These are phyloP conservation scores for Poeciliopsis turrubarensis DNA, from an alignment of 2,113 vertebrate species.

Conservation along the genomic window DNA sequence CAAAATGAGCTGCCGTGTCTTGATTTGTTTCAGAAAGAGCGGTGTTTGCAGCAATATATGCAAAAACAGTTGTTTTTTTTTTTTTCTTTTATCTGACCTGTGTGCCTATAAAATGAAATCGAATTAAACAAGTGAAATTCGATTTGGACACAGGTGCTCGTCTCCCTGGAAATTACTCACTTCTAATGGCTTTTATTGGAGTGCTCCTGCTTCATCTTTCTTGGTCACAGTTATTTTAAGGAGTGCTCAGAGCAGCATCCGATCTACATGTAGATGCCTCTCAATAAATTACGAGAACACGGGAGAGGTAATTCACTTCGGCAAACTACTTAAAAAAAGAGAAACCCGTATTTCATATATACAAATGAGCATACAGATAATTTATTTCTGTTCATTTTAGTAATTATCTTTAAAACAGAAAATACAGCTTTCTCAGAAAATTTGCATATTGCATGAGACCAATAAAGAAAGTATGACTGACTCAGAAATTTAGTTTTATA, in stretches of 20 bases:
- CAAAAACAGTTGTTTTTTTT: not conserved
- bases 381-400: no score
- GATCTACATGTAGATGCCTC: no score
- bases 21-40: conserved; percentile 33
- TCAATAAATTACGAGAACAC: no score
- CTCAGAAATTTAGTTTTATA: not conserved
- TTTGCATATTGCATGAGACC: not conserved
- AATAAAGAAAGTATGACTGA: not conserved
- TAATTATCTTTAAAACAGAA: not conserved
- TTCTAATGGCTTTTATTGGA: conserved; percentile 41
- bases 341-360: no score
- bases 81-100: not conserved
- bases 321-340: no score
- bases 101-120: conserved; percentile 17
- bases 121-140: conserved; percentile 11
- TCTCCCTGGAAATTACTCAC: conserved; percentile 40
- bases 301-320: no score
- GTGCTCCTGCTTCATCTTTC: not conserved
- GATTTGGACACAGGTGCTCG: not conserved
- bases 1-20: conserved; percentile 16
- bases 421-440: not conserved
- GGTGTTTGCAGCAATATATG: conserved; percentile 16
- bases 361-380: no score
- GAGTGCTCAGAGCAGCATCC: no score
- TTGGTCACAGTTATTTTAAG: no score